Conservation (phyloP, 1,140 invertebrate species). For the Drosophila punjabiensis region DNA sequence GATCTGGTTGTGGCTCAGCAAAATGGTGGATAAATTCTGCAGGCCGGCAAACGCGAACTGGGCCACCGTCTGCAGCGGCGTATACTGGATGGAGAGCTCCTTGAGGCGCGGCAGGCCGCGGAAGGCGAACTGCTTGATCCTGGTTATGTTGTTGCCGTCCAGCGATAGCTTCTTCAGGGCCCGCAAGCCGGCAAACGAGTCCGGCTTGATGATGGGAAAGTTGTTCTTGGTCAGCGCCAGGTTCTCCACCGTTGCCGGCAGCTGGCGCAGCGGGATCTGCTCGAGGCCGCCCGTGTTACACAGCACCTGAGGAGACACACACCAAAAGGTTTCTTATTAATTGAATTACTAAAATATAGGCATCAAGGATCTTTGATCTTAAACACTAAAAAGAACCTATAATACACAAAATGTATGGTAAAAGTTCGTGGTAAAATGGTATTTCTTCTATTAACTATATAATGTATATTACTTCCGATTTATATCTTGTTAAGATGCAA, state of each 20-base stretch:
- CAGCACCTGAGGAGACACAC: constrained; percentile 88
- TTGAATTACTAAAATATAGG: not conserved
- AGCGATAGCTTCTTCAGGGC: constrained; percentile 90
- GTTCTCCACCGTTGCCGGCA: constrained; percentile 91
- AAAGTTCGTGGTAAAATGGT: no score
- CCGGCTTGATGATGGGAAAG: constrained; percentile 91
- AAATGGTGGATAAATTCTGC: constrained; percentile 91
- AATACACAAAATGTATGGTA: no score
- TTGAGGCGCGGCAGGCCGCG: constrained; percentile 90
- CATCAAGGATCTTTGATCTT: no score
- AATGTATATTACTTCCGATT: not conserved
- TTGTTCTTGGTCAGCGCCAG: constrained; percentile 93
- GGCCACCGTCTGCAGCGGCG: constrained; percentile 90
- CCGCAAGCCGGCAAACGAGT: constrained; percentile 91
- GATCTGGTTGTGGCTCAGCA: constrained; percentile 92
- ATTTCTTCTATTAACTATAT: no score
- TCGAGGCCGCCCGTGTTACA: constrained; percentile 93
- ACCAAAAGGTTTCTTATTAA: not conserved
- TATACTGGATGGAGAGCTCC: constrained; percentile 93
- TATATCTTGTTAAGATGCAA: not conserved
- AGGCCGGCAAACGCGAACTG: constrained; percentile 93
- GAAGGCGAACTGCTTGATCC: constrained; percentile 93
- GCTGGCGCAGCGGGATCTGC: constrained; percentile 90
- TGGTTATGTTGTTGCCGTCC: constrained; percentile 92
- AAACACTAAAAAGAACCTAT: no score